phyloP scores from a whole-genome alignment of 1,140 invertebrate genomes.

The Drosophila suzukii region DNA sequence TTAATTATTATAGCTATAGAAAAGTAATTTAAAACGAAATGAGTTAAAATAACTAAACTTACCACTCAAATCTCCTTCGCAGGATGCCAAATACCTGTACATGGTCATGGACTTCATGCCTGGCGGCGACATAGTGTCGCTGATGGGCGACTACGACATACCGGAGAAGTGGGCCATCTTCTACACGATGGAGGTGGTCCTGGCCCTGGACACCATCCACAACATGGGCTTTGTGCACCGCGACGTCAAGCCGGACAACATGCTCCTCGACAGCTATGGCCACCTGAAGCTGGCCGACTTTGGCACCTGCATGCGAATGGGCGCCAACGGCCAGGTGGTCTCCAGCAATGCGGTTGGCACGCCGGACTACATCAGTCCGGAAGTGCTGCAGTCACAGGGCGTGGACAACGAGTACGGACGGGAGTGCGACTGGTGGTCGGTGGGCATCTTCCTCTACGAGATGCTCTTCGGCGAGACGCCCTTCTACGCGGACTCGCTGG shows the following conservation, averaged over 20 bases:
- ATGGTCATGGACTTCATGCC: conserved; percentile 99
- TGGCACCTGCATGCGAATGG: conserved; percentile 99
- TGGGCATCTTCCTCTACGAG: conserved; percentile 99
- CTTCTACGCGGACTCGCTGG: conserved; percentile 99
- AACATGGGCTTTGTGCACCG: conserved; percentile 99
- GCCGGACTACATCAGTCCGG: conserved; percentile 98
- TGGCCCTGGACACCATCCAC: conserved; percentile 99
- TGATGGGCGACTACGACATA: conserved; percentile 99
- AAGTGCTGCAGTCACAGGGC: conserved; percentile 98
- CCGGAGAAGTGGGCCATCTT: conserved; percentile 99
- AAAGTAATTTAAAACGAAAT: background rate
- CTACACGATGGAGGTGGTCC: conserved; percentile 99
- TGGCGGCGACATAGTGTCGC: conserved; percentile 98
- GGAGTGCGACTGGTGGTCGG: conserved; percentile 99
- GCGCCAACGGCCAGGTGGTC: conserved; percentile 95
- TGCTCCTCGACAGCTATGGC: conserved; percentile 97
- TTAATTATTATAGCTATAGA: too few relatives aligned
- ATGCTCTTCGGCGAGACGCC: conserved; percentile 99
- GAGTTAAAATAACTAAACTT: background rate
- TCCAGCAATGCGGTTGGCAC: conserved; percentile 99
- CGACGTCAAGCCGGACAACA: conserved; percentile 99
- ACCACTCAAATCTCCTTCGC: conserved; percentile 88
- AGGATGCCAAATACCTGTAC: conserved; percentile 97
- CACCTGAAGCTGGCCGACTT: conserved; percentile 99
- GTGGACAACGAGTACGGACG: conserved; percentile 97